Evolutionary conservation across 1,140 invertebrate genomes (phyloP), one percentile per base, ranked within the genome.

Genomic region (Papilio glaucus): DNA sequence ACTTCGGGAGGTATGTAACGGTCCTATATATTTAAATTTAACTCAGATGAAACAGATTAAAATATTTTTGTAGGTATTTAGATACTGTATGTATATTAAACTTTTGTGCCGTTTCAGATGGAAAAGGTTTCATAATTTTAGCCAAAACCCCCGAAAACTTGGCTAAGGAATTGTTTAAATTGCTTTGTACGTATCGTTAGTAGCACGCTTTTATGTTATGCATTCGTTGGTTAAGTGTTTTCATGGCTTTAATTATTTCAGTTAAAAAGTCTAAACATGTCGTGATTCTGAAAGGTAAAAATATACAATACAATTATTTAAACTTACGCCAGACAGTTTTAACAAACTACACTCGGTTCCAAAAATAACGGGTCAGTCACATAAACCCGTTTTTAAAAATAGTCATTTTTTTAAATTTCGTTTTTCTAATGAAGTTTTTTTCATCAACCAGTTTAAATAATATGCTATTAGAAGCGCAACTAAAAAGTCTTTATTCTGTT

Each of bases 101-200:
- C 13, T 18, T 71, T 67, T 73, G 38, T 72, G 6, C 29, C 29
- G 29, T 84, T 83, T 57, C 73, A 90, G 86, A 62, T 21, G 86
- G 86, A 9, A 85, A 81, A 82, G 88, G 88, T 12, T 82, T 88
- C 63, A 77, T 90, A 9, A 87, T 80, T 74, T 81, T 78, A n/a
- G 63, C 81, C 6, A 76, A 74, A 60, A 82, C 39, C 73, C 73
- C 82, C n/a, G 72, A 85, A 79, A 77, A 81, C 39, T 74, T 90
- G 24, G 81, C 86, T 29, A 85, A 87, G 72, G 83, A 75, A 69
- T 74, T 89, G 53, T 90, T 87, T 80, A 72, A 82, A 80, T 69
- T 73, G 42, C 88, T 84, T 72, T 91, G 87, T 91, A 80, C 62
- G 85, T 85, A 65, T 41, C 72, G 4, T 38, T 45, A 13, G 67